Evolutionary conservation across 2,888 invertebrate genomes (phyloP).

Genomic region (Xanthostigma xanthostigma): DNA sequence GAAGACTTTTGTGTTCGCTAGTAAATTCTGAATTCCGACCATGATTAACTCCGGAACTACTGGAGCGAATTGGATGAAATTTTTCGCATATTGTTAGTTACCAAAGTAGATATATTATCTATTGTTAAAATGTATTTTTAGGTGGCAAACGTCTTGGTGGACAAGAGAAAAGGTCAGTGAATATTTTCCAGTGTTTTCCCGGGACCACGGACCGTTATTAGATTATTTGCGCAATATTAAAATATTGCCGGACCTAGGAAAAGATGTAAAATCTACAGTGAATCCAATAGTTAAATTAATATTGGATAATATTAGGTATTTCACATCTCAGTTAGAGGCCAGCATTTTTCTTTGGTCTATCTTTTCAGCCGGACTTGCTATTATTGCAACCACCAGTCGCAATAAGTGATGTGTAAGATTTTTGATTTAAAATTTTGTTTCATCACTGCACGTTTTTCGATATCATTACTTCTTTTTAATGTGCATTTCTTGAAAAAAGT

Average conservation of each 20-base stretch:
- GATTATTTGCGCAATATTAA: conserved; percentile 42
- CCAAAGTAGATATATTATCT: conserved; percentile 31
- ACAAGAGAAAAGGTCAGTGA: conserved; percentile 36
- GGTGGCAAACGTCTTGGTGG: conserved; percentile 36
- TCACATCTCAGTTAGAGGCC: conserved; percentile 33
- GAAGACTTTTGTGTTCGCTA: too few species aligned
- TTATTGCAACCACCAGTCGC: conserved; percentile 28
- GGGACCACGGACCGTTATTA: conserved; percentile 37
- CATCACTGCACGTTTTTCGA: not conserved
- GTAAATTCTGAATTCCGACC: too few species aligned
- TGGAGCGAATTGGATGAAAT: too few species aligned
- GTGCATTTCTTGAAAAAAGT: too few species aligned
- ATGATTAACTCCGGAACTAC: too few species aligned
- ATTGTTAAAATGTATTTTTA: conserved; percentile 20
- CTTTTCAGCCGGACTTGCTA: conserved; percentile 38
- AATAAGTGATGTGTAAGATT: conserved; percentile 3
- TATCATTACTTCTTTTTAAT: not conserved
- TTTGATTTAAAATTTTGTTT: not conserved
- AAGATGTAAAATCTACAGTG: conserved; percentile 20
- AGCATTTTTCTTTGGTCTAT: conserved; percentile 38
- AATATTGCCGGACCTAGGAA: conserved; percentile 28
- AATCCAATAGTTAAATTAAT: conserved; percentile 29
- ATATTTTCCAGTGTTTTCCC: conserved; percentile 42
- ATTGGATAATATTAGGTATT: conserved; percentile 32
- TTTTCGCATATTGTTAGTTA: conserved; percentile 23